A percentile compares a stretch with the other conserved stretches of the same genome.
Conservation (phyloP, 2,888 invertebrate genomes). For the Drosophila bunnanda region DNA sequence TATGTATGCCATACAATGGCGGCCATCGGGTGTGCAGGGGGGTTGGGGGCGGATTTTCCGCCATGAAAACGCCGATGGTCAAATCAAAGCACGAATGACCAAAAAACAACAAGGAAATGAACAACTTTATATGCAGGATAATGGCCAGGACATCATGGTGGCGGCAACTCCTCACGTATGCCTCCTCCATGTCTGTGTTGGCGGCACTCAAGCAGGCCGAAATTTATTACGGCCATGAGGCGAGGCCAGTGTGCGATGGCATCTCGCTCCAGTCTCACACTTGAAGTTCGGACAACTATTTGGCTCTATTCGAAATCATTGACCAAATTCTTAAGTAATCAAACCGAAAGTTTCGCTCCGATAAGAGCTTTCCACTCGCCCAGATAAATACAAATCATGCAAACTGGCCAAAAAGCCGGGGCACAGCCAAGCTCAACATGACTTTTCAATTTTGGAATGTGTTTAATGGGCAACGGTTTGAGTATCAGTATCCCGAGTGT, state of each 20-base stretch:
- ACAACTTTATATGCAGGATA: conserved; percentile 79
- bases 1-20: conserved; percentile 77
- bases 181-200: conserved; percentile 3
- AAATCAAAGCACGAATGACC: conserved; percentile 56
- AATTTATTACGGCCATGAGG: conserved; percentile 40
- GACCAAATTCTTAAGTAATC: conserved; percentile 59
- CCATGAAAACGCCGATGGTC: conserved; percentile 20
- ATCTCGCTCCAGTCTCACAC: conserved; percentile 30
- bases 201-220: conserved; percentile 31
- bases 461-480: conserved; percentile 58
- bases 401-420: conserved; percentile 57
- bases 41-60: background rate
- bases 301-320: conserved; percentile 47
- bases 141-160: conserved; percentile 73
- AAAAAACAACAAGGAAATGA: conserved; percentile 67
- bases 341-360: conserved; percentile 54
- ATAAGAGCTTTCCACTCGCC: conserved; percentile 67
- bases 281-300: conserved; percentile 36
- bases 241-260: conserved; percentile 5
- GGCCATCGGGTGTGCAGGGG: conserved; percentile 20
- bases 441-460: conserved; percentile 73
- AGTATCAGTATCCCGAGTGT: conserved; percentile 10
- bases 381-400: conserved; percentile 77
- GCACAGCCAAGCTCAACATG: conserved; percentile 50
- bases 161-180: conserved; percentile 31